Percentiles rank a stretch among this genome's conserved stretches.
Evolutionary conservation across 2,888 invertebrate genomes (phyloP).

Genomic region (Drosophila mettleri): DNA sequence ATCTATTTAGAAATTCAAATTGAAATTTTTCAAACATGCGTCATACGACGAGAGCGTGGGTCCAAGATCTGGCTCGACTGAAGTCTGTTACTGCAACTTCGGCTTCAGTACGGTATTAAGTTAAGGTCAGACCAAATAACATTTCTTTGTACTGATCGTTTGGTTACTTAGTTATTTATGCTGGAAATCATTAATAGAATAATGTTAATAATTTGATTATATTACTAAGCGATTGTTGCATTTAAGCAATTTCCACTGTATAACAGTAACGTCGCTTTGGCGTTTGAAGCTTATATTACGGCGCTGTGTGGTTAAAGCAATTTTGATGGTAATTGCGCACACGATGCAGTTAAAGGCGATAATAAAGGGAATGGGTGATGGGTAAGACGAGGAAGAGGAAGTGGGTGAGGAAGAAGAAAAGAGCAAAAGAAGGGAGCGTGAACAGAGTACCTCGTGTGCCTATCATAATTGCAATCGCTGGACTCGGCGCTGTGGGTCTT

Average conservation of each 20-base stretch:
- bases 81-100: slow-evolving; percentile 18
- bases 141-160: neutral
- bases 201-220: neutral
- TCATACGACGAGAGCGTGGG: slow-evolving; percentile 64
- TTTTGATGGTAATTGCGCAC: slow-evolving; percentile 55
- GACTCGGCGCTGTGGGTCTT: slow-evolving; percentile 28
- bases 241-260: slow-evolving; percentile 26
- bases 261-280: slow-evolving; percentile 25
- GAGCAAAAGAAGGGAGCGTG: slow-evolving; percentile 10
- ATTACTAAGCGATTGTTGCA: slow-evolving; percentile 6
- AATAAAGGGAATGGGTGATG: slow-evolving; percentile 26
- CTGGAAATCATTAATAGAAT: neutral
- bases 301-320: slow-evolving; percentile 45
- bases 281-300: slow-evolving; percentile 40
- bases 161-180: neutral
- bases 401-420: slow-evolving; percentile 3
- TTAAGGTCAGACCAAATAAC: neutral
- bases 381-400: neutral
- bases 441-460: slow-evolving; percentile 36
- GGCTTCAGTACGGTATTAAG: slow-evolving; percentile 8
- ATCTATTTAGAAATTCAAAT: slow-evolving; percentile 78
- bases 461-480: slow-evolving; percentile 59
- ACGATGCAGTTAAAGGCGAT: slow-evolving; percentile 50
- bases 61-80: slow-evolving; percentile 36
- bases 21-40: slow-evolving; percentile 70